Base-by-base conservation (phyloP, 2,888 invertebrate species). In the Andricus quercusramuli region DNA sequence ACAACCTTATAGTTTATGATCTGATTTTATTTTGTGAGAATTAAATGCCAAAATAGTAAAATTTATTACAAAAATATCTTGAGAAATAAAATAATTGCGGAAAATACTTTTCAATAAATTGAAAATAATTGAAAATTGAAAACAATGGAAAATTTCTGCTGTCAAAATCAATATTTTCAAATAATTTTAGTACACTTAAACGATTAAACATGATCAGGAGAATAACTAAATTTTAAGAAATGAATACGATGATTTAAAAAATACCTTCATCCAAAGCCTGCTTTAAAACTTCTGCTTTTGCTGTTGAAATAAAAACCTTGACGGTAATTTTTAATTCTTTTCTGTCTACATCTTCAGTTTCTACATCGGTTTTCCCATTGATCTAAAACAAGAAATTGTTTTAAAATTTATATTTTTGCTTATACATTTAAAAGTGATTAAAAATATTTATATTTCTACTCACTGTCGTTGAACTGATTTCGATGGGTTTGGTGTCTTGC, bases 281-380 rank as follows among this genome's bases (percentile, higher is more conserved):
- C 13, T 93, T 94, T 78, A 98, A 92, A 51, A 94, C 94, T 0
- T 94, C 93, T 64, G 95, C 94, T 84, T 96, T 95, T 80, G 96
- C 94, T 86, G 95, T 95, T 85, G 96, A 96, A 20, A 98, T 94
- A 91, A 98, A 98, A 86, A 98, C 94, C 93, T 98, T 98, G 1
- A 97, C 96, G 62, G 97, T 97, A 86, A 97, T 96, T 93, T 97
- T 97, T 56, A 97, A 93, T 87, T 97, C 96, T 87, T 95, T 95
- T 66, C 97, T 93, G 84, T 96, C 96, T 83, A 96, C 95, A 86
- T 95, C 96, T 79, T 89, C 88, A 17, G 90, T 80, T 78, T 83
- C 86, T 17, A 82, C 89, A 77, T 81, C 44, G n/a, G 78, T 79
- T 79, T 64, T 68, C 44, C 66, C 20, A 77, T 78, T 51, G 77